Evolutionary conservation across 2,888 invertebrate species (phyloP).

Genomic region (Leptopilina drosophilae): DNA sequence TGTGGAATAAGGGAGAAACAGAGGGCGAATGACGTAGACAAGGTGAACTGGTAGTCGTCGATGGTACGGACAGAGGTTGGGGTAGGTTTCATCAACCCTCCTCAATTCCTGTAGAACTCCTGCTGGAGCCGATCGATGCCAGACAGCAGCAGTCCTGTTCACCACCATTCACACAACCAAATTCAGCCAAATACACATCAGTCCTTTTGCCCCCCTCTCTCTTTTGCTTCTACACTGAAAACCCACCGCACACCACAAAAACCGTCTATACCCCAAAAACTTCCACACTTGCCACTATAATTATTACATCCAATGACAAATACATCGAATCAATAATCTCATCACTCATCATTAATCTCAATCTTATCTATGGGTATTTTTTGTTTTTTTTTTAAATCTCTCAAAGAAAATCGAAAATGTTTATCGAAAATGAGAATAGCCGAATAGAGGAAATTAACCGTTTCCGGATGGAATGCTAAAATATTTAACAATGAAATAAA

Average conservation of each 20-base stretch:
- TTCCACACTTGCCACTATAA: too few species aligned
- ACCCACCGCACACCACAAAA: neutral
- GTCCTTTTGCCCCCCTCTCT: conserved; percentile 53
- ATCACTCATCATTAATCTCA: too few species aligned
- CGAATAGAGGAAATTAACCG: too few species aligned
- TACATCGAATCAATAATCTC: too few species aligned
- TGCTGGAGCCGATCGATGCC: conserved; percentile 74
- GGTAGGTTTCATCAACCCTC: conserved; percentile 70
- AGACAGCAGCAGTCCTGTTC: conserved; percentile 67
- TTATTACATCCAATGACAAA: too few species aligned
- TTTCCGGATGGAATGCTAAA: too few species aligned
- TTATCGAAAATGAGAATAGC: too few species aligned
- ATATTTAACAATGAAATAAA: too few species aligned
- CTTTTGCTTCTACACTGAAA: neutral
- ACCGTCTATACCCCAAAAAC: neutral
- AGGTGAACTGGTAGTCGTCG: conserved; percentile 70
- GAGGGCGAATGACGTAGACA: conserved; percentile 43
- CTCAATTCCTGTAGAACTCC: conserved; percentile 53
- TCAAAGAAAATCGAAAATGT: too few species aligned
- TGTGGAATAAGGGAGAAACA: neutral
- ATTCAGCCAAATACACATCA: conserved; percentile 69
- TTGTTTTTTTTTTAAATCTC: too few species aligned
- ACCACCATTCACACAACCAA: conserved; percentile 73
- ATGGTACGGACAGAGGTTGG: conserved; percentile 75
- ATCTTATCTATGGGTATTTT: too few species aligned